Evolutionary conservation across 2,113 vertebrate genomes (phyloP), one percentile per base, ranked within the genome.

Genomic region (Micronisus gabar): DNA sequence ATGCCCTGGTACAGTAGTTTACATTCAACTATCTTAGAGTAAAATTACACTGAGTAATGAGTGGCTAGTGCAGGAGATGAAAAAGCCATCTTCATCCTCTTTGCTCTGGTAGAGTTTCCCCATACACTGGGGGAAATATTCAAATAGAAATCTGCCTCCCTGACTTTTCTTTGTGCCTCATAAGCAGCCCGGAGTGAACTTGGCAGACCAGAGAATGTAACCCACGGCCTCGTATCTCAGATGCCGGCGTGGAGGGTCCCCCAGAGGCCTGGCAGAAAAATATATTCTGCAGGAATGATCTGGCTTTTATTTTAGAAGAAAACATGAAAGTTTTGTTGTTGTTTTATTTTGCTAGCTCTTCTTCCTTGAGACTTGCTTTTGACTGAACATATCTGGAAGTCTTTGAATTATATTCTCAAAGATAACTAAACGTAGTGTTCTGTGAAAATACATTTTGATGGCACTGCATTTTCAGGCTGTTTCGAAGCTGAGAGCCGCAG

Each of bases 361-460:
- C 20, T 90, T 93, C 66, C 81, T 55, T 22, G 5, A 90, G 65
- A 78, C 41, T 34, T 90, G 36, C 70, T 92, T 87, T 71, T 86
- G 72, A 73, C 26, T 87, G 72, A 88, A 78, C 9, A 15, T 59
- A 45, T 30, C 86, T 93, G 62, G 81, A 65, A 38, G 40, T 53
- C 61, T 87, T 53, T 93, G 85, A 83, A 94, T 81, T 65, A 61
- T 8, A 74, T 80, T 93, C 91, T 94, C 40, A 87, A 53, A 84
- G 61, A 74, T 81, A 92, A 80, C 10, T 9, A 86, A 94, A 82
- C 0, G 0, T 80, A 47, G n/a, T 29, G 85, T 78, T 95, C 72
- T 81, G n/a, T 97, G 41, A 92, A 94, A 93, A 94, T 75, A 47
- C 27, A 15, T 96, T 85, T 88, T 90, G 80, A 71, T 94, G 43